Evolutionary conservation across 2,113 vertebrate genomes (phyloP).

Genomic region (Theristicus caerulescens): DNA sequence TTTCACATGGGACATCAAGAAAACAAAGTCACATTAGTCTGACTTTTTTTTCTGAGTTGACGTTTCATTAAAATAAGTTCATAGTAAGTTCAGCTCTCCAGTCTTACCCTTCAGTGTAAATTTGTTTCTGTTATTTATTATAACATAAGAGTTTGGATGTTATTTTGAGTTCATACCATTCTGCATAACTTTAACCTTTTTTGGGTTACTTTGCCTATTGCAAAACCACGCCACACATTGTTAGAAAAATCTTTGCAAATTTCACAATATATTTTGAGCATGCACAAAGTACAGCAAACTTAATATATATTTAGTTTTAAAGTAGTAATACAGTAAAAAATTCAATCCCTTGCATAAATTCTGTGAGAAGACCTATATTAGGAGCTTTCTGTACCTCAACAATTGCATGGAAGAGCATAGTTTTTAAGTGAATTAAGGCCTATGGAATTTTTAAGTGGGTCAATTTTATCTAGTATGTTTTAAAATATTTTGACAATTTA

Average conservation of each 20-base stretch:
- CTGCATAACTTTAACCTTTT: background rate
- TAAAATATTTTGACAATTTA: background rate
- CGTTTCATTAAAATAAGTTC: slow-evolving; percentile 64
- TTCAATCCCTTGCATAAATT: background rate
- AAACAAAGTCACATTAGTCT: slow-evolving; percentile 57
- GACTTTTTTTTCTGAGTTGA: slow-evolving; percentile 23
- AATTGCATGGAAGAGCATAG: background rate
- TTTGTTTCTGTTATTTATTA: slow-evolving; percentile 44
- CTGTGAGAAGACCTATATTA: background rate
- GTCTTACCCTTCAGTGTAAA: slow-evolving; percentile 6
- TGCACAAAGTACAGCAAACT: background rate
- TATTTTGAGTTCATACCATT: slow-evolving; percentile 6
- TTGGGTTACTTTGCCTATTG: background rate
- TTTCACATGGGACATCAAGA: slow-evolving; percentile 66
- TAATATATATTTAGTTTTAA: background rate
- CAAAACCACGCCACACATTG: background rate
- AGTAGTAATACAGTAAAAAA: background rate
- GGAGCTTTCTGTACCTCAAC: background rate
- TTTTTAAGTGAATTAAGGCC: background rate
- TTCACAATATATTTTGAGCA: background rate
- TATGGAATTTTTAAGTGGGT: background rate
- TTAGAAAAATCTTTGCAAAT: background rate
- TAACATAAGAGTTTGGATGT: background rate
- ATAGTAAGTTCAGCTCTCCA: slow-evolving; percentile 54
- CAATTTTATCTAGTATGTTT: background rate